Conservation (phyloP, 92 coral and sea anemone species). For the Porites evermanni region DNA sequence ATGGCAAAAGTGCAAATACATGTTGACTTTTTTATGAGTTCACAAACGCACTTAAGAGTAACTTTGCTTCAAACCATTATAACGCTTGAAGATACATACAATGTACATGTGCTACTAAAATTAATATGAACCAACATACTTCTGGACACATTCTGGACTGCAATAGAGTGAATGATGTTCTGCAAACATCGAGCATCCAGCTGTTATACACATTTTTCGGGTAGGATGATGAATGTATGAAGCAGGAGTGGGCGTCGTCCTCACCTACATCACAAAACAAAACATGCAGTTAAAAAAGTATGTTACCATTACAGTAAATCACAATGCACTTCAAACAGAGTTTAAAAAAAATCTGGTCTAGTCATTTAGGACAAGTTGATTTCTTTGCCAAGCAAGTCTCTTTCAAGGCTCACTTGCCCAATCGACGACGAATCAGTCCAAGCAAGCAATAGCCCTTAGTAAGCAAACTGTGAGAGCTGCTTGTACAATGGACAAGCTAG, state of each 20-base stretch:
- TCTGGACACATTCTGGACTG: slow-evolving; percentile 80
- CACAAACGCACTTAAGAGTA: too few relatives aligned
- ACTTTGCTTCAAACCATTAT: not conserved
- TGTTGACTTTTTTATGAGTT: too few relatives aligned
- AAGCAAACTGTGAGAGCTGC: too few relatives aligned
- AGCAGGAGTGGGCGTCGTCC: slow-evolving; percentile 95
- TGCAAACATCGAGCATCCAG: slow-evolving; percentile 71
- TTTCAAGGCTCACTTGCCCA: too few relatives aligned
- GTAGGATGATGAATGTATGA: slow-evolving; percentile 63
- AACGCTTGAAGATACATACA: not conserved
- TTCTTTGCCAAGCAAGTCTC: too few relatives aligned
- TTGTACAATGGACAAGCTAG: too few relatives aligned
- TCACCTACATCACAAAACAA: slow-evolving; percentile 11
- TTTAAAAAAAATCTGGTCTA: too few relatives aligned
- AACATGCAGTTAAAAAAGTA: not conserved
- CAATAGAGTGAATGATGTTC: slow-evolving; percentile 86
- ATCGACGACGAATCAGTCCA: too few relatives aligned
- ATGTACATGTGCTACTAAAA: not conserved
- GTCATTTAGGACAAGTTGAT: too few relatives aligned
- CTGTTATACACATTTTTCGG: slow-evolving; percentile 69
- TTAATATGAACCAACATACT: slow-evolving; percentile 44
- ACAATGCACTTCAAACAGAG: not conserved
- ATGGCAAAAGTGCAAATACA: too few relatives aligned
- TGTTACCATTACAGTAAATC: not conserved
- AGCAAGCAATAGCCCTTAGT: too few relatives aligned